Percentiles rank a stretch among this genome's conserved stretches.
phyloP scores from a whole-genome alignment of 2,113 vertebrate species.

The Chloropsis hardwickii region DNA sequence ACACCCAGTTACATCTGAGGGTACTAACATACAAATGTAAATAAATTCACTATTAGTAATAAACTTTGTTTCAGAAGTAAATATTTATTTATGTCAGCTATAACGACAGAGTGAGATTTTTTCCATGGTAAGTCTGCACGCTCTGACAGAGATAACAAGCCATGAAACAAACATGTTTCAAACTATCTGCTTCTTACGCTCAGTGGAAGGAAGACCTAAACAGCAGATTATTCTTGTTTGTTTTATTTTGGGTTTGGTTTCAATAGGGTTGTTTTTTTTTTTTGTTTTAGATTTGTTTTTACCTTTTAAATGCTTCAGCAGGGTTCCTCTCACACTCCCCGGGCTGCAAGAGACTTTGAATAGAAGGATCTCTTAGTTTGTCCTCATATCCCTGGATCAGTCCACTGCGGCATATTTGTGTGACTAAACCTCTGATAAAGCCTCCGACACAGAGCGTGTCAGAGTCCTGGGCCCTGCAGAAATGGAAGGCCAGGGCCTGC shows the following conservation, averaged over 20 bases:
- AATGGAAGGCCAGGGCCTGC: slow-evolving; percentile 90
- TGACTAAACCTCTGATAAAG: slow-evolving; percentile 85
- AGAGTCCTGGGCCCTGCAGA: slow-evolving; percentile 93
- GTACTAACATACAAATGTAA: neutral
- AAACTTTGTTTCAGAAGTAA: neutral
- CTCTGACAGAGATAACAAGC: neutral
- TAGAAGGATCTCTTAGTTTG: slow-evolving; percentile 86
- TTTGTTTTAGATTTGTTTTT: neutral
- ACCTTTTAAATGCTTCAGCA: slow-evolving; percentile 96
- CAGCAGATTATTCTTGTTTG: neutral
- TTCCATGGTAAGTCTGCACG: neutral
- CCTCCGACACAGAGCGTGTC: slow-evolving; percentile 89
- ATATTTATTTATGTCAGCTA: slow-evolving; percentile 8
- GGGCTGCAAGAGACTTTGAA: slow-evolving; percentile 84
- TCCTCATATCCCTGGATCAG: slow-evolving; percentile 89
- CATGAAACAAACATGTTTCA: neutral
- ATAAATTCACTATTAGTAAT: slow-evolving; percentile 23
- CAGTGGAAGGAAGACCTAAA: neutral
- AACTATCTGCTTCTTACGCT: neutral
- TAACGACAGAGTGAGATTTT: neutral
- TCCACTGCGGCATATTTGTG: slow-evolving; percentile 85
- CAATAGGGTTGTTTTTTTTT: fast-evolving
- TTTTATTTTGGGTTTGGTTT: neutral
- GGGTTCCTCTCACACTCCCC: slow-evolving; percentile 96
- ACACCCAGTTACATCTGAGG: neutral